These are phyloP conservation scores for Kryptopterus vitreolus DNA, from an alignment of 2,797 vertebrate species.

Conservation along the genomic window DNA sequence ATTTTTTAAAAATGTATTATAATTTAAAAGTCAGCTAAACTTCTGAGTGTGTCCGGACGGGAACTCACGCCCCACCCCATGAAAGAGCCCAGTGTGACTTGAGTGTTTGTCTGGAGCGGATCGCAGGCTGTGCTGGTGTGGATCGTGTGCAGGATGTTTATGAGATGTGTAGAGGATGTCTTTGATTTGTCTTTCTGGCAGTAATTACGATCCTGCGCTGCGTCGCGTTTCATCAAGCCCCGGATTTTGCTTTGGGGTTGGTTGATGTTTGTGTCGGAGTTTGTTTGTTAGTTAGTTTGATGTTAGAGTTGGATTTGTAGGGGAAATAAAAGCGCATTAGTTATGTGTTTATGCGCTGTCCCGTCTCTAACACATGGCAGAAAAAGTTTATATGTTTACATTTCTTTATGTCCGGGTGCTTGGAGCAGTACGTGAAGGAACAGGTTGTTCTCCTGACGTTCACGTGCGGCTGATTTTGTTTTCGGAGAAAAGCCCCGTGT, in stretches of 20 bases:
- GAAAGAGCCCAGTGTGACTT: conserved; percentile 69
- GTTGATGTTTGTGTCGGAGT: background rate
- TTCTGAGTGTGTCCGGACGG: conserved; percentile 61
- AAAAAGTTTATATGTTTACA: too few species aligned
- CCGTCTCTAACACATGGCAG: too few species aligned
- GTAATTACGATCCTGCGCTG: background rate
- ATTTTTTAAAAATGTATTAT: too few species aligned
- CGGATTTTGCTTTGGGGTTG: background rate
- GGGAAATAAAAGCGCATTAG: background rate
- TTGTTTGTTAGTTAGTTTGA: too few species aligned
- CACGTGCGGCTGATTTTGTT: conserved; percentile 6
- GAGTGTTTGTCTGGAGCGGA: conserved; percentile 60
- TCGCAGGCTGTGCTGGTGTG: conserved; percentile 30
- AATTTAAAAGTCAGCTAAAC: conserved; percentile 67
- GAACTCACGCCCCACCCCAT: conserved; percentile 75
- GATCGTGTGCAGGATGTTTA: conserved; percentile 2
- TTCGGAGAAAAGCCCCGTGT: background rate
- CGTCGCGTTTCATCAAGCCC: background rate
- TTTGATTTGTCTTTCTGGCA: conserved; percentile 24
- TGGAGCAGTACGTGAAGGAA: too few species aligned
- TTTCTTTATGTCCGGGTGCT: too few species aligned
- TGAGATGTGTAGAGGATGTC: conserved; percentile 16
- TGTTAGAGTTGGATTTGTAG: too few species aligned
- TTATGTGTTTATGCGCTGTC: too few species aligned
- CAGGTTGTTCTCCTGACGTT: conserved; percentile 14